These are phyloP conservation scores for Camptogramma bilineatum DNA, from an alignment of 2,888 invertebrate genomes.

Conservation along the genomic window DNA sequence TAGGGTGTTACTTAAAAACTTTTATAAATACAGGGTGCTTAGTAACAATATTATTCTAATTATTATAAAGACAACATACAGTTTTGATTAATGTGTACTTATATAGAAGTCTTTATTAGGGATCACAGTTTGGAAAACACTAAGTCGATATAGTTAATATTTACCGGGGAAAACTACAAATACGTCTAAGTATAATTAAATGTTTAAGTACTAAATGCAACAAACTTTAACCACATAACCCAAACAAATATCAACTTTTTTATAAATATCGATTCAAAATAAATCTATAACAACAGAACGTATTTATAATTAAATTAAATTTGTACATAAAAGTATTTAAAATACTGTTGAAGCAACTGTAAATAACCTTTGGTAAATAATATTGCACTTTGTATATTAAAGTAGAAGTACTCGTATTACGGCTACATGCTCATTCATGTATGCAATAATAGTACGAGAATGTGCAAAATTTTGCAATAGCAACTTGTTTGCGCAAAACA, in stretches of 20 bases:
- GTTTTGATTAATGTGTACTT: conserved; percentile 68
- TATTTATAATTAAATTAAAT: conserved; percentile 5
- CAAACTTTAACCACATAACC: conserved; percentile 15
- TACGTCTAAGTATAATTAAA: conserved; percentile 33
- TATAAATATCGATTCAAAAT: background rate
- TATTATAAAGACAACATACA: conserved; percentile 51
- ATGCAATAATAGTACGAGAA: background rate
- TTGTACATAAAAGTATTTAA: conserved; percentile 7
- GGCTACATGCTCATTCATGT: background rate
- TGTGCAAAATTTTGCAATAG: background rate
- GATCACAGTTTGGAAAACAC: conserved; percentile 85
- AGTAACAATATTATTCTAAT: conserved; percentile 47
- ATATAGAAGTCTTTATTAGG: conserved; percentile 84
- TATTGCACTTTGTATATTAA: conserved; percentile 14
- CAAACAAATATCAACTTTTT: conserved; percentile 22
- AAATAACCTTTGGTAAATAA: conserved; percentile 22
- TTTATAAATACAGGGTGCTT: conserved; percentile 40
- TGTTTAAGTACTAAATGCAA: conserved; percentile 30
- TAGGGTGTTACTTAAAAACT: conserved; percentile 28
- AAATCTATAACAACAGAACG: background rate
- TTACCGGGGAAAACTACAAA: conserved; percentile 41
- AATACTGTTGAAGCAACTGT: conserved; percentile 15
- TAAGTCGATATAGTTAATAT: conserved; percentile 66
- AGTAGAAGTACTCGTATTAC: background rate
- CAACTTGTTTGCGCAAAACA: background rate